phyloP scores from a whole-genome alignment of 2,797 vertebrate species.

The Pangasius mekongensis region DNA sequence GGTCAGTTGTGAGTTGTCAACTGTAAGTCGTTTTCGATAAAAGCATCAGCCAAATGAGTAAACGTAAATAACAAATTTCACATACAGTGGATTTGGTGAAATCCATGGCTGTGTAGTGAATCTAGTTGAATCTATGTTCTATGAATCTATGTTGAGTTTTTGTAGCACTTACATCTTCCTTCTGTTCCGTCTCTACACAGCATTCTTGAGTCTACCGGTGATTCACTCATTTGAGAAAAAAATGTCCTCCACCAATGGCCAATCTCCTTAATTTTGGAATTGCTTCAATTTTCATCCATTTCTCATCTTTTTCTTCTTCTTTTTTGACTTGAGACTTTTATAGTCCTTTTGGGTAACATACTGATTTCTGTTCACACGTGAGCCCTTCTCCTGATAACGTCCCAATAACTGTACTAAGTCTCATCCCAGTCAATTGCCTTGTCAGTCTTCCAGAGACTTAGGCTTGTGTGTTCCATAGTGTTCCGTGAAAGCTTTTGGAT shows the following conservation, averaged over 20 bases:
- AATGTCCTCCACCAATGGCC: not conserved
- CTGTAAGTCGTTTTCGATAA: not conserved
- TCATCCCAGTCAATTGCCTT: conserved; percentile 32
- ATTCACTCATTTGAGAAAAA: not conserved
- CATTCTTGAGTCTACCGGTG: not conserved
- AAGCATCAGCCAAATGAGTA: conserved; percentile 4
- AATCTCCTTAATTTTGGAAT: not conserved
- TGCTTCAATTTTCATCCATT: not conserved
- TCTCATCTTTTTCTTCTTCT: not conserved
- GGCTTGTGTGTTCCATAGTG: conserved; percentile 16
- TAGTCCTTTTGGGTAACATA: not conserved
- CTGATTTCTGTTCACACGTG: not conserved
- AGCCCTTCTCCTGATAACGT: not conserved
- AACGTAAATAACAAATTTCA: not conserved
- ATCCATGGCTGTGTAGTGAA: not conserved
- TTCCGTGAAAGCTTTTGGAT: conserved; percentile 25
- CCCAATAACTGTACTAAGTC: not conserved
- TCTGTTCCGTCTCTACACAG: not conserved
- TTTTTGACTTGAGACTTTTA: not conserved
- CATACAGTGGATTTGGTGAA: not conserved
- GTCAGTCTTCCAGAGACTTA: conserved; percentile 16
- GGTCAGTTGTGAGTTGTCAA: not conserved
- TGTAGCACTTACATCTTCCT: not conserved
- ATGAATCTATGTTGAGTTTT: not conserved
- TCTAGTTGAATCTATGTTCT: not conserved